A percentile compares a stretch with the other conserved stretches of the same genome.
These are phyloP conservation scores for Nothobranchius kuhntae DNA, from an alignment of 2,113 vertebrate species.

Conservation along the genomic window DNA sequence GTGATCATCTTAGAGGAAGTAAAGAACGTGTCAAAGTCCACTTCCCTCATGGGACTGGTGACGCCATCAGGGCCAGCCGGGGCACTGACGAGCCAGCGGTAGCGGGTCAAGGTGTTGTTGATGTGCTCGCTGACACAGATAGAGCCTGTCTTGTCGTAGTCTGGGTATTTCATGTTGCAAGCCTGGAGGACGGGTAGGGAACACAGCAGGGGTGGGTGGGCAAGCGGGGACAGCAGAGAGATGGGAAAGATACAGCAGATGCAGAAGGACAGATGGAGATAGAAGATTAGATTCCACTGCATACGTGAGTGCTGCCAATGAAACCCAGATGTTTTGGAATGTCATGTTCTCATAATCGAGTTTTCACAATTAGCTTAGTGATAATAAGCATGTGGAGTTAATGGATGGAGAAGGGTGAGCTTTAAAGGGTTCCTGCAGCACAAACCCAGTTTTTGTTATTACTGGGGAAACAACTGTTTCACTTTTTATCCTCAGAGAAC, in stretches of 20 bases:
- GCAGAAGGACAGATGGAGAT: slow-evolving; percentile 43
- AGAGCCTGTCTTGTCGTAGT: slow-evolving; percentile 90
- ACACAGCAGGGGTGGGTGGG: slow-evolving; percentile 34
- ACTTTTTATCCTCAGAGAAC: slow-evolving; percentile 15
- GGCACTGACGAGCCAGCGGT: slow-evolving; percentile 92
- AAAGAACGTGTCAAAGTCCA: slow-evolving; percentile 95
- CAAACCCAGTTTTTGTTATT: slow-evolving; percentile 18
- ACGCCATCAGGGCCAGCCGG: slow-evolving; percentile 88
- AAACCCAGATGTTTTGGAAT: slow-evolving; percentile 46
- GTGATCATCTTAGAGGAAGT: slow-evolving; percentile 94
- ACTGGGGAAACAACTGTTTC: slow-evolving; percentile 44
- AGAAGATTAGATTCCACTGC: slow-evolving; percentile 19
- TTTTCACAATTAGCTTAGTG: not conserved
- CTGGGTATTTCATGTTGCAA: slow-evolving; percentile 89
- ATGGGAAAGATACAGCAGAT: slow-evolving; percentile 41
- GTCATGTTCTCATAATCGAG: slow-evolving; percentile 12
- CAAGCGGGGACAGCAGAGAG: slow-evolving; percentile 21
- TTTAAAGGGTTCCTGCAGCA: slow-evolving; percentile 31
- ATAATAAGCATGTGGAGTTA: slow-evolving; percentile 10
- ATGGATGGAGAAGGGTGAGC: not conserved
- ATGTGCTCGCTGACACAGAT: slow-evolving; percentile 92
- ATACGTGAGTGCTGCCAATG: slow-evolving; percentile 15
- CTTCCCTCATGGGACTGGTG: slow-evolving; percentile 91
- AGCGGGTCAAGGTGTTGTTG: slow-evolving; percentile 89
- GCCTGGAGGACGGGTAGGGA: slow-evolving; percentile 78